phyloP scores from a whole-genome alignment of 2,113 vertebrate species.

The Sapajus apella region DNA sequence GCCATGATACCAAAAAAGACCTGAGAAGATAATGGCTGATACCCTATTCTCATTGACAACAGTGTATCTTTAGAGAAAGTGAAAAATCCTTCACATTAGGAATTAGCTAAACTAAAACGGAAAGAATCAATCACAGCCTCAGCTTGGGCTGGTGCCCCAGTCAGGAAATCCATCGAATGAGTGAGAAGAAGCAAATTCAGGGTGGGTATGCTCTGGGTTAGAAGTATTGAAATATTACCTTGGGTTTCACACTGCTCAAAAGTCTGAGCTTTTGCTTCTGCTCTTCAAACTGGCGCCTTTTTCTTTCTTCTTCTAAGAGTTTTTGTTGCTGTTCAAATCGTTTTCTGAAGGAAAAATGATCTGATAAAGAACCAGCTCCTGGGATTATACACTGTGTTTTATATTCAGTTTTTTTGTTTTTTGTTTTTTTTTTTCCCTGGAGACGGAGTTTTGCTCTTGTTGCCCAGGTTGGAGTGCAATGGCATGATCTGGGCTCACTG shows the following conservation, averaged over 20 bases:
- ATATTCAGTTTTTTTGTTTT: neutral
- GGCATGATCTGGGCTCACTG: no score
- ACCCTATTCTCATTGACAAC: neutral
- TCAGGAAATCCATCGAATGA: neutral
- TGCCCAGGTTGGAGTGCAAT: no score
- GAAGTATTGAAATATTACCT: constrained; percentile 83
- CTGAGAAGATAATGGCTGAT: neutral
- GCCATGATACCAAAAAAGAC: neutral
- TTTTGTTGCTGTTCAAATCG: constrained; percentile 97
- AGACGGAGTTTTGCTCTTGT: no score
- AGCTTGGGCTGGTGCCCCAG: neutral
- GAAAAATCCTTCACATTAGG: constrained; percentile 28
- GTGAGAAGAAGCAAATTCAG: neutral
- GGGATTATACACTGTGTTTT: neutral
- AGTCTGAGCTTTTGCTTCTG: constrained; percentile 98
- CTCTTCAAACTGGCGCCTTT: constrained; percentile 98
- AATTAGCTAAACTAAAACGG: neutral
- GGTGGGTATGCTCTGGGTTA: neutral
- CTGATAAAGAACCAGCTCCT: constrained; percentile 7
- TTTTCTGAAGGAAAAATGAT: constrained; percentile 82
- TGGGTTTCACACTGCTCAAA: constrained; percentile 97
- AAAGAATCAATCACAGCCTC: neutral
- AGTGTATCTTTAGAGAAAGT: neutral
- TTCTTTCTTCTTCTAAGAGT: constrained; percentile 97
- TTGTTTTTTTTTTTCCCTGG: no score